Evolutionary conservation across 2,797 vertebrate genomes (phyloP).

Genomic region (Melanotaenia maccullochi): DNA sequence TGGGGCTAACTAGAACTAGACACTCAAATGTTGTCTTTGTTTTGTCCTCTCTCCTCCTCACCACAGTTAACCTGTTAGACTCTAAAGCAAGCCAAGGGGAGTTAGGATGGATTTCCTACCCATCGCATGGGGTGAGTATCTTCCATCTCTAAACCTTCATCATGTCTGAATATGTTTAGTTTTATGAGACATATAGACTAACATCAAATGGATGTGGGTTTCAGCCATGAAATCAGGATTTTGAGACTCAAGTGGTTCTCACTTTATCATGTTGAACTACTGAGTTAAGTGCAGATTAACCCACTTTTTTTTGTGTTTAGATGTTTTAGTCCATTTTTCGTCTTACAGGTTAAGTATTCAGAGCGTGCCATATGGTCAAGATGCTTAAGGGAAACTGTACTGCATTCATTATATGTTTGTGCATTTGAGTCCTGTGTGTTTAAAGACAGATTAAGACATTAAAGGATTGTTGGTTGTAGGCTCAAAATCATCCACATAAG

Average conservation of each 20-base stretch:
- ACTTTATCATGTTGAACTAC: conserved; percentile 52
- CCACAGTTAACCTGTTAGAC: conserved; percentile 97
- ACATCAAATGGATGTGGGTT: conserved; percentile 14
- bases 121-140: conserved; percentile 94
- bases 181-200: conserved; percentile 24
- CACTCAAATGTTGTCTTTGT: conserved; percentile 77
- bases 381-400: conserved; percentile 56
- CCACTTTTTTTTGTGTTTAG: conserved; percentile 54
- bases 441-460: conserved; percentile 67
- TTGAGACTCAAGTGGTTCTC: conserved; percentile 45
- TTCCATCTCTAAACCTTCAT: conserved; percentile 26
- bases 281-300: conserved; percentile 71
- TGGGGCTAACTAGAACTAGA: conserved; percentile 80
- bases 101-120: conserved; percentile 98
- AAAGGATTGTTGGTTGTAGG: conserved; percentile 55
- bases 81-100: conserved; percentile 98
- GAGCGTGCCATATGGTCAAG: conserved; percentile 64
- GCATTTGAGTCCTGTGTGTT: conserved; percentile 34
- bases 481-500: conserved; percentile 44
- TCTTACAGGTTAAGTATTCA: conserved; percentile 63
- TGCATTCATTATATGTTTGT: conserved; percentile 23
- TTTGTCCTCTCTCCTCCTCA: conserved; percentile 75
- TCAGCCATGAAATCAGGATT: conserved; percentile 44
- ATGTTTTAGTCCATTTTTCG: conserved; percentile 51
- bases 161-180: conserved; percentile 27